Percentiles rank a stretch among this genome's conserved stretches.
Conservation (phyloP, 2,797 vertebrate species). For the Scleropages formosus region DNA sequence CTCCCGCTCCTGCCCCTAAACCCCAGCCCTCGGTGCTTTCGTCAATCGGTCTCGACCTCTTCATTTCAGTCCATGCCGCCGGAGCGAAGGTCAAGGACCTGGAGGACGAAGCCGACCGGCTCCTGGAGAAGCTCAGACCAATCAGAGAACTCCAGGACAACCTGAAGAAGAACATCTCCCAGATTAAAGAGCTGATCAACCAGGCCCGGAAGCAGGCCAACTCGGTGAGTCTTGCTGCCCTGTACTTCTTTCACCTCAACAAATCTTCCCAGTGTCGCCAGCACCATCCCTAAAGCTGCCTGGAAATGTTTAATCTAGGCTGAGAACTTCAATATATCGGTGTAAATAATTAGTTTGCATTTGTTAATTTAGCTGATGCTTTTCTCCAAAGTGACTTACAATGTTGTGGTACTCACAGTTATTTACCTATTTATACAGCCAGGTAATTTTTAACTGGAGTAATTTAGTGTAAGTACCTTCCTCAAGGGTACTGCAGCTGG, state of each 20-base stretch:
- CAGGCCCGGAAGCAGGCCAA: conserved; percentile 98
- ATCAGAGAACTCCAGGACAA: conserved; percentile 93
- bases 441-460: too few species aligned
- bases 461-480: too few species aligned
- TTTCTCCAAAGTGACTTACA: too few species aligned
- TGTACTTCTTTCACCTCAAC: background rate
- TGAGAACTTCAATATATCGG: too few species aligned
- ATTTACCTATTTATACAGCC: too few species aligned
- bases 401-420: too few species aligned
- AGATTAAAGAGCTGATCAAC: conserved; percentile 95
- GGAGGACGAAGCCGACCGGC: conserved; percentile 86
- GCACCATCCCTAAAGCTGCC: background rate
- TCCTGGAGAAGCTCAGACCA: conserved; percentile 90
- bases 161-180: conserved; percentile 92
- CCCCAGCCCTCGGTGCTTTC: conserved; percentile 31
- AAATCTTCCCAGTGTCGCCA: background rate
- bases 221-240: conserved; percentile 75
- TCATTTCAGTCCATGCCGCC: conserved; percentile 83
- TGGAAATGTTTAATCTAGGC: too few species aligned
- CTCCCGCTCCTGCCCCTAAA: too few species aligned
- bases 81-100: conserved; percentile 87
- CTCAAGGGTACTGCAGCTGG: too few species aligned
- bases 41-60: conserved; percentile 14
- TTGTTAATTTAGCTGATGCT: too few species aligned
- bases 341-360: too few species aligned